These are phyloP conservation scores for Hippopotamyrus pictus DNA, from an alignment of 2,797 vertebrate genomes.

Conservation along the genomic window DNA sequence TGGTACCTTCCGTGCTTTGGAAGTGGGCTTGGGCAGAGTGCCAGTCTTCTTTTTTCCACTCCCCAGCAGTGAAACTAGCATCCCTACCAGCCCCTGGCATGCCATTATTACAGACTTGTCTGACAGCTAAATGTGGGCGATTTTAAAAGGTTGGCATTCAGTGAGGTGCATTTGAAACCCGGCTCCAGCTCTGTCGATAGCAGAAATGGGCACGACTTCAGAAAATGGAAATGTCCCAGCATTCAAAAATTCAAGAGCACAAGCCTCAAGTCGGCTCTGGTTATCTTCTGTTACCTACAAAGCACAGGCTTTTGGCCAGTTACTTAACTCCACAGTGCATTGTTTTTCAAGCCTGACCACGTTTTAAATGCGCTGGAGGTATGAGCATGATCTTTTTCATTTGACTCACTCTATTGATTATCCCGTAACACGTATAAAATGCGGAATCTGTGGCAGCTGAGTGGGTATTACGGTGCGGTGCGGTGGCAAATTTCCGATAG, in stretches of 20 bases:
- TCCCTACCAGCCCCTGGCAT: not conserved
- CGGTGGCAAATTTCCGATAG: not conserved
- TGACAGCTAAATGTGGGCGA: slow-evolving; percentile 10
- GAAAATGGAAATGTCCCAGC: not conserved
- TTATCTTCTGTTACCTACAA: not conserved
- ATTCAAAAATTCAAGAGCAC: not conserved
- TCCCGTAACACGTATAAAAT: slow-evolving; percentile 5
- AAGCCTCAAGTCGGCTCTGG: not conserved
- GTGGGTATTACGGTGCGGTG: not conserved
- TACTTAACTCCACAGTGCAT: not conserved
- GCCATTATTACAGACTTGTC: not conserved
- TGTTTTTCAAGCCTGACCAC: not conserved
- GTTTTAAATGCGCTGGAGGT: not conserved
- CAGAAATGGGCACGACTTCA: not conserved
- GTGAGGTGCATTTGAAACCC: slow-evolving; percentile 14
- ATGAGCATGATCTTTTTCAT: not conserved
- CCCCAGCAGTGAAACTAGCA: not conserved
- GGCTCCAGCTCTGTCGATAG: not conserved
- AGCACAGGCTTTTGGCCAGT: not conserved
- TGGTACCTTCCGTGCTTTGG: not conserved
- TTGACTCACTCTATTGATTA: not conserved
- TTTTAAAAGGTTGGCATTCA: slow-evolving; percentile 24
- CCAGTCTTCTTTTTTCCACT: not conserved
- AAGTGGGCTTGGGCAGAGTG: not conserved
- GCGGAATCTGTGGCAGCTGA: not conserved